Conservation (phyloP, 1,140 invertebrate species). For the Achatina immaculata region DNA sequence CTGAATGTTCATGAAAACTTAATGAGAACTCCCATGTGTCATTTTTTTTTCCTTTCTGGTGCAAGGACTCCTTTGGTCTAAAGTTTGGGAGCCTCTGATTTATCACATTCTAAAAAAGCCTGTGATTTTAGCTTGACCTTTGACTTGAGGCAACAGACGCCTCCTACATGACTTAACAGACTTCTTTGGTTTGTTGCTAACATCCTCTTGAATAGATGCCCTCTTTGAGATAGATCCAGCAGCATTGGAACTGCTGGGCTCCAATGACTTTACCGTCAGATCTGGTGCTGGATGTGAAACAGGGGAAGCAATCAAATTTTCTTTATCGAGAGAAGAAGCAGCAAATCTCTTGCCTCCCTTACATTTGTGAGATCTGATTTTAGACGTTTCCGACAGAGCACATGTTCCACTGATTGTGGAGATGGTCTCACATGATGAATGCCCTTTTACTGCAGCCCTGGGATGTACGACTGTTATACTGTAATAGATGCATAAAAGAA, state of each 20-base stretch:
- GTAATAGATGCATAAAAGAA: background rate
- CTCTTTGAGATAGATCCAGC: background rate
- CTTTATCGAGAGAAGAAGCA: background rate
- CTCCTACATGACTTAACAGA: constrained; percentile 16
- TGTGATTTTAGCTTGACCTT: constrained; percentile 23
- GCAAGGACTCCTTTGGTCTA: no score
- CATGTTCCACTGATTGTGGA: background rate
- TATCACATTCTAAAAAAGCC: constrained; percentile 32
- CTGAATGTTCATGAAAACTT: no score
- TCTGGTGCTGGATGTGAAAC: background rate
- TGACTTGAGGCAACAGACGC: constrained; percentile 16
- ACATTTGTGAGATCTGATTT: background rate
- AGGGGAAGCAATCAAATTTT: constrained; percentile 6
- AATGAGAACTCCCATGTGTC: no score
- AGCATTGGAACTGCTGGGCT: background rate
- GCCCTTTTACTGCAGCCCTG: background rate
- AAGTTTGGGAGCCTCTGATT: no score
- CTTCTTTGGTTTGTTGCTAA: background rate
- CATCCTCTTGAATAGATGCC: background rate
- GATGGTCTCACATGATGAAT: background rate
- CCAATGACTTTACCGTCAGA: background rate
- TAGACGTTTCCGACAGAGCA: background rate
- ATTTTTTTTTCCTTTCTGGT: no score
- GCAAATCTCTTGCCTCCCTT: constrained; percentile 10
- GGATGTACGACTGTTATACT: constrained; percentile 5